Base-by-base conservation (phyloP, 2,113 vertebrate genomes). In the Butorides virescens region DNA sequence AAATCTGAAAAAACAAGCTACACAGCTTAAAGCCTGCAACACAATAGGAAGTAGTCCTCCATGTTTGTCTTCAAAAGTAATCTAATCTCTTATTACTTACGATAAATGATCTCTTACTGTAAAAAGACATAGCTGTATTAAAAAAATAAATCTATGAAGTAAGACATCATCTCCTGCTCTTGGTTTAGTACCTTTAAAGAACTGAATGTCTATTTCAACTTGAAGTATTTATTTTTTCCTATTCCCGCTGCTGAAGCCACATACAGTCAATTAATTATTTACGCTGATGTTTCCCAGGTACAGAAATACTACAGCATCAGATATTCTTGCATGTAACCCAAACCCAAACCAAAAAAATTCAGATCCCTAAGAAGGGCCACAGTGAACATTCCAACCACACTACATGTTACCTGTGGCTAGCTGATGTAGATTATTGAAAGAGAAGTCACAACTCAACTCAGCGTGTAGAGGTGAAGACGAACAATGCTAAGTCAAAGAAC, bases 181-280 rank as follows among this genome's bases (percentile, higher is more conserved):
- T 0, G 0, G 30, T 82, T 91, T 70, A 79, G 27, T 15, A 50
- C 10, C 32, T 78, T 62, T 66, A 52, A 81, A 85, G 77, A 92
- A 78, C 15, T 10, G 19, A 6, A 58, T 15, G 63, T 74, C 42
- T 29, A 52, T 66, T 88, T 84, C 49, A 81, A 74, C 32, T 39
- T 44, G 18, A 94, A 95, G 66, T 55, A 62, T 82, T 85, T 88
- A 32, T 84, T 55, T 87, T 70, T 89, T 71, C 52, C 83, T 81
- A 74, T 70, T 94, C 82, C 82, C 65, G 55, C 7, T 62, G 90
- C 77, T 88, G 77, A 93, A 95, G 85, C 72, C 56, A 75, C 30
- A n/a, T 44, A 58, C 13, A 66, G n/a, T 9, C 65, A 80, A 70
- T 97, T 11, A 92, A 96, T 97, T 92, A 97, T 97, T 97, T 52